These are phyloP conservation scores for Nephrotoma flavescens DNA, from an alignment of 2,888 invertebrate genomes.

Conservation along the genomic window DNA sequence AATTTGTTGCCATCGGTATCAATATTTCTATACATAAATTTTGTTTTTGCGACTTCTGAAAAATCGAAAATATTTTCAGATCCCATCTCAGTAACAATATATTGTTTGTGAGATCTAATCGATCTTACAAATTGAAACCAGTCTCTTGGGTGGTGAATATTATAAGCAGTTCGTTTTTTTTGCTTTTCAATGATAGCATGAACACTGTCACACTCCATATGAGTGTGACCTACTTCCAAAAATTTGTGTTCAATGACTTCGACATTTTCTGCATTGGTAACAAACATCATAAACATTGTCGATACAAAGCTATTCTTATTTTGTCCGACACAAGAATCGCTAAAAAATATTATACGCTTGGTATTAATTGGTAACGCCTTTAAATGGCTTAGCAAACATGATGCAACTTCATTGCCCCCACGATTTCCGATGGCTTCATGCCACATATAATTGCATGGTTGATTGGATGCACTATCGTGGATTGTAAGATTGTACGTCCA, in stretches of 20 bases:
- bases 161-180: not conserved
- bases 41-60: not conserved
- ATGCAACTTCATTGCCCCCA: no score
- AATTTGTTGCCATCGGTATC: not conserved
- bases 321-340: no score
- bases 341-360: no score
- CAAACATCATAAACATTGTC: no score
- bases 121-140: not conserved
- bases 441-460: not conserved
- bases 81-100: not conserved
- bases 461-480: not conserved
- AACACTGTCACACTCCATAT: no score
- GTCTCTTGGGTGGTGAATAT: not conserved
- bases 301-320: no score
- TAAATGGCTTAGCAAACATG: no score
- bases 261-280: no score
- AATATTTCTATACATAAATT: no score
- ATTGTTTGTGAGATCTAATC: not conserved
- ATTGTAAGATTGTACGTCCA: not conserved
- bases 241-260: no score
- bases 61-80: not conserved
- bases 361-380: no score
- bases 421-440: not conserved
- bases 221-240: no score
- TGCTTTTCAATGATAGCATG: not conserved